A percentile compares a stretch with the other conserved stretches of the same genome.
Conservation (phyloP, 37 sponge, comb jelly and placozoan species). For the Oopsacas minuta region DNA sequence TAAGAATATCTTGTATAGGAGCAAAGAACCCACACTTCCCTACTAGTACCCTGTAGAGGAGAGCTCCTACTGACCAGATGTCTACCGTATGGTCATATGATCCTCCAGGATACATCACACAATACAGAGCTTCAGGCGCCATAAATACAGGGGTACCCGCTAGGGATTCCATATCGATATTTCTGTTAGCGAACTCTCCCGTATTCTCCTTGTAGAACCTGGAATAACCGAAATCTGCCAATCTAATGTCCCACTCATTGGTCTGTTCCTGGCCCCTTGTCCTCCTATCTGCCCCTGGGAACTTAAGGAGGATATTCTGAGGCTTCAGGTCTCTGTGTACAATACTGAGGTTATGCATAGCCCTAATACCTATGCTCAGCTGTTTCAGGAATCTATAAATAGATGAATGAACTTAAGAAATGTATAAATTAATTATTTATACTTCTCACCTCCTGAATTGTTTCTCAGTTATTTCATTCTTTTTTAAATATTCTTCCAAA, state of each 20-base stretch:
- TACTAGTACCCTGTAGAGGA: constrained; percentile 67
- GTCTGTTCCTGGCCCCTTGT: not conserved
- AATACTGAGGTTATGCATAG: constrained; percentile 45
- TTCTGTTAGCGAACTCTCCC: constrained; percentile 27
- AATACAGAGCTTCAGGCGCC: constrained; percentile 84
- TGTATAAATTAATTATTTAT: not conserved
- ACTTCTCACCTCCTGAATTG: not conserved
- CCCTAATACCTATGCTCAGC: constrained; percentile 58
- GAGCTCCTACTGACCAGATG: constrained; percentile 83
- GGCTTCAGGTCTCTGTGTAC: constrained; percentile 84
- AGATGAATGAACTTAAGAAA: not conserved
- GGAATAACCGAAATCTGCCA: constrained; percentile 92
- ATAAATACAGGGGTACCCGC: constrained; percentile 96
- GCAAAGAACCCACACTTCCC: constrained; percentile 90
- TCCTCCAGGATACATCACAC: constrained; percentile 65
- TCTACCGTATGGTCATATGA: constrained; percentile 83
- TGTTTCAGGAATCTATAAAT: not conserved
- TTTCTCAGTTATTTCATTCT: constrained; percentile 43
- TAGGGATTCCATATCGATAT: constrained; percentile 61
- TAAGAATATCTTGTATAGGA: constrained; percentile 67
- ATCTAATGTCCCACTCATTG: constrained; percentile 42
- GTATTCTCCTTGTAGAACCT: constrained; percentile 54
- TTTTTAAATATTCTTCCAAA: constrained; percentile 59
- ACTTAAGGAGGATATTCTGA: constrained; percentile 68
- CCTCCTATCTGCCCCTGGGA: not conserved